Evolutionary conservation across 1,140 invertebrate species (phyloP).

Genomic region (Drosophila nigrodunni): DNA sequence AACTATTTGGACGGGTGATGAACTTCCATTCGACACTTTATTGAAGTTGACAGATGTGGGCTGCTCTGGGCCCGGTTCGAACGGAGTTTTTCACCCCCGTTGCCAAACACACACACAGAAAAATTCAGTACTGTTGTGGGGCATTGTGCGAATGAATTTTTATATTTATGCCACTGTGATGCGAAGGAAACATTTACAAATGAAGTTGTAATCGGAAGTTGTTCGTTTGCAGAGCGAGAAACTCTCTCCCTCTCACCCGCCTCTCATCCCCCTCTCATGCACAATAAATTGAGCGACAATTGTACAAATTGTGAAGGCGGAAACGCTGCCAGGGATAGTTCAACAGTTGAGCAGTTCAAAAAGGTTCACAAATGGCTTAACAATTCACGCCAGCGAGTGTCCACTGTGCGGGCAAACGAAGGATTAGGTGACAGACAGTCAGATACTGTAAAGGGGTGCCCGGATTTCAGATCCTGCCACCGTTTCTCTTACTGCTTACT

Average conservation of each 20-base stretch:
- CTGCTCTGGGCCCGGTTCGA: constrained; percentile 3
- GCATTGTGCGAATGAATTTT: constrained; percentile 66
- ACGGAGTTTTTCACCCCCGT: constrained; percentile 16
- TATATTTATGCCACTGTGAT: constrained; percentile 55
- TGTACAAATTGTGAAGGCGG: constrained; percentile 84
- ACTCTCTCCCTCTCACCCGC: neutral
- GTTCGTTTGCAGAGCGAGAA: constrained; percentile 75
- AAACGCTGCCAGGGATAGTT: constrained; percentile 83
- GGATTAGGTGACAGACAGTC: constrained; percentile 31
- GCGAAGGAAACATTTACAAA: constrained; percentile 83
- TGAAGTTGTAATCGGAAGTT: constrained; percentile 85
- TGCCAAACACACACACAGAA: constrained; percentile 20
- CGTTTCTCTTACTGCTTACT: constrained; percentile 9
- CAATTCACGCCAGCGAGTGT: neutral
- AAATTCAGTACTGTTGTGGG: constrained; percentile 2
- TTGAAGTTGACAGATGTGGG: constrained; percentile 84
- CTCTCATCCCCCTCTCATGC: neutral
- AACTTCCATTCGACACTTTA: constrained; percentile 80
- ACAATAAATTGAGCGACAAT: constrained; percentile 82
- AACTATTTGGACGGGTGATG: constrained; percentile 76
- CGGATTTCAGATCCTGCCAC: constrained; percentile 17
- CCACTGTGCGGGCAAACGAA: constrained; percentile 18
- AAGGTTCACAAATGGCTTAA: neutral
- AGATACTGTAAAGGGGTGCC: constrained; percentile 9
- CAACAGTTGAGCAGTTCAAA: constrained; percentile 39